These are phyloP conservation scores for Anoplophora glabripennis DNA, from an alignment of 1,140 invertebrate genomes.

Conservation along the genomic window DNA sequence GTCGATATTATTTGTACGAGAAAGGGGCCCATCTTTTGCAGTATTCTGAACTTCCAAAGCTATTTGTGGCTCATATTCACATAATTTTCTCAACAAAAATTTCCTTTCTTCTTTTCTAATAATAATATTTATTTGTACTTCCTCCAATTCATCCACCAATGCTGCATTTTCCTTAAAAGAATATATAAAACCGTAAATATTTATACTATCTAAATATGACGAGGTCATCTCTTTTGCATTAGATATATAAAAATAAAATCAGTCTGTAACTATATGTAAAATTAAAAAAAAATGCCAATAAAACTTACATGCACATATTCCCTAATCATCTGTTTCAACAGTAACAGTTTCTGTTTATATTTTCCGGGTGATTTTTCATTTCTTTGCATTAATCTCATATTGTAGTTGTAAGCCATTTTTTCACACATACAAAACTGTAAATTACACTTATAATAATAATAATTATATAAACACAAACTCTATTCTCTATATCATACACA, in stretches of 20 bases:
- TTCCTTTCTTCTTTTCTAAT: slow-evolving; percentile 73
- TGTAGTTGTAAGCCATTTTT: slow-evolving; percentile 6
- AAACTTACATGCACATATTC: slow-evolving; percentile 45
- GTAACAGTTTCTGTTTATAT: slow-evolving; percentile 41
- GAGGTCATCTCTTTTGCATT: too few species aligned
- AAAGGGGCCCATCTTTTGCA: slow-evolving; percentile 28
- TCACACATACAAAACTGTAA: slow-evolving; percentile 11
- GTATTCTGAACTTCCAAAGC: slow-evolving; percentile 50
- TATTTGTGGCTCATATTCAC: slow-evolving; percentile 60
- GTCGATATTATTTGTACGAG: slow-evolving; percentile 8
- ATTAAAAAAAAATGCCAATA: slow-evolving; percentile 10
- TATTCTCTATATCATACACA: too few species aligned
- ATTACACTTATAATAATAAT: slow-evolving; percentile 19
- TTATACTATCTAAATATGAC: slow-evolving; percentile 10
- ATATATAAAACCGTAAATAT: neutral
- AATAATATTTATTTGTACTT: slow-evolving; percentile 72
- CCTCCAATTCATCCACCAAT: slow-evolving; percentile 75
- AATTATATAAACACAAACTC: too few species aligned
- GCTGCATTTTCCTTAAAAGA: slow-evolving; percentile 71
- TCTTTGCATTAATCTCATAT: neutral
- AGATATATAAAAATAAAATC: too few species aligned
- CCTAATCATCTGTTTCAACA: slow-evolving; percentile 43
- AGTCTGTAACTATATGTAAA: too few species aligned
- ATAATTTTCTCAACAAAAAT: slow-evolving; percentile 66
- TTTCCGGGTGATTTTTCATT: slow-evolving; percentile 23